phyloP scores from a whole-genome alignment of 1,140 invertebrate species.

The Neodiprion fabricii region DNA sequence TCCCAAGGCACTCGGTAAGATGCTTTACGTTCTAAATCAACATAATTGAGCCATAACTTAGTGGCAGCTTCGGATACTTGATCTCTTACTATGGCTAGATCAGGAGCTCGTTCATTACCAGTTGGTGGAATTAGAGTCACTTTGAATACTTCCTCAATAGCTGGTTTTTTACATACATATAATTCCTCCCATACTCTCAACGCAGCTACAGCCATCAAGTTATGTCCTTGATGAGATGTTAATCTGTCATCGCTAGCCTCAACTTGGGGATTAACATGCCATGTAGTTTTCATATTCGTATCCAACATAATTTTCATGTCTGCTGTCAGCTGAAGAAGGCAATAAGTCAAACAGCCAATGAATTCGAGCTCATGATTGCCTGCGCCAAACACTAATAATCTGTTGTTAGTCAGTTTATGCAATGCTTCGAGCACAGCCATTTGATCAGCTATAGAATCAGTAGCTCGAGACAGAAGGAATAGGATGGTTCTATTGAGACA shows the following conservation, averaged over 20 bases:
- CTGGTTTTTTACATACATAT: constrained; percentile 95
- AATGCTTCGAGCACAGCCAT: constrained; percentile 91
- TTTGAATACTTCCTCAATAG: constrained; percentile 93
- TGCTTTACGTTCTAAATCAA: constrained; percentile 88
- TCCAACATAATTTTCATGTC: constrained; percentile 88
- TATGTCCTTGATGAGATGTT: constrained; percentile 81
- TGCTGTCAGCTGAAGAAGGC: constrained; percentile 91
- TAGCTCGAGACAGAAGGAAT: constrained; percentile 89
- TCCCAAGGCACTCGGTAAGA: constrained; percentile 87
- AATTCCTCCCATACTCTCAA: constrained; percentile 96
- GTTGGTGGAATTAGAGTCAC: constrained; percentile 75
- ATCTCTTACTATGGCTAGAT: constrained; percentile 79
- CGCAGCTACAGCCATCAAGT: constrained; percentile 88
- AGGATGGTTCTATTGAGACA: constrained; percentile 94
- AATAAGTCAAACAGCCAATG: constrained; percentile 94
- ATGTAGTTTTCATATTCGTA: constrained; percentile 80
- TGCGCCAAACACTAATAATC: constrained; percentile 88
- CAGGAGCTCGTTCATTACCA: constrained; percentile 79
- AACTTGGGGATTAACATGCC: constrained; percentile 85
- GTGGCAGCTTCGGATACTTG: constrained; percentile 86
- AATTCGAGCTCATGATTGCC: constrained; percentile 96
- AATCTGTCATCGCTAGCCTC: constrained; percentile 78
- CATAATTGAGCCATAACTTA: constrained; percentile 89
- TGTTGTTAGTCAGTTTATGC: constrained; percentile 90
- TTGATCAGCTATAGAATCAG: constrained; percentile 88